Base-by-base conservation (phyloP, 2,113 vertebrate genomes). In the Procavia capensis region DNA sequence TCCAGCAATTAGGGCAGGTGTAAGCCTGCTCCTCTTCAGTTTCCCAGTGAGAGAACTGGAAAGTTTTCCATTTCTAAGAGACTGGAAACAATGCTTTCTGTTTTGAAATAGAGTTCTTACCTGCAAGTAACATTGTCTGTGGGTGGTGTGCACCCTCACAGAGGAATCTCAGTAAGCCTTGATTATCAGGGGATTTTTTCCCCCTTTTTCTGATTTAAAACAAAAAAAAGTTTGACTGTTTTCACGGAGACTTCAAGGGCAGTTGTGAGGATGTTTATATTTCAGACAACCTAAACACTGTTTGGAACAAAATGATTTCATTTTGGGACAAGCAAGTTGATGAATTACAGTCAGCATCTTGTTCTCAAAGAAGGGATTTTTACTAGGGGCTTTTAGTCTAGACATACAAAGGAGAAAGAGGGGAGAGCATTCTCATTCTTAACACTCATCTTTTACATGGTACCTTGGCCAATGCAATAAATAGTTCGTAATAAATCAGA, bases 281-380 rank as follows among this genome's bases (percentile, higher is more conserved):
- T 97, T 96, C 85, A 94, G 86, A 96, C 94, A 98, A 97, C 91
- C 70, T 96, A 96, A 97, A 96, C 87, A 97, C 91, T 97, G 95
- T 96, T 97, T 96, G 68, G 76, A 97, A 85, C 87, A 96, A 96
- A 97, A 97, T 94, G 91, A 92, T 98, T 97, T 98, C 96, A 83
- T 95, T 97, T 96, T 61, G 88, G 64, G 75, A 96, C 88, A 88
- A 97, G 78, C 81, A 95, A 45, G 95, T 89, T 92, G 96, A 93
- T 95, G 93, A 86, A 96, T 80, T 94, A 63, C 16, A 95, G 95
- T 82, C 93, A 95, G 85, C 95, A 93, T 96, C 72, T 90, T 74
- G 81, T 75, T 93, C 88, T 97, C 95, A 95, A 97, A 96, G 88
- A 54, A 97, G 47, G 83, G 86, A 64, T 88, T 91, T 97, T 96